These are phyloP conservation scores for Calliopum simillimum DNA, from an alignment of 2,888 invertebrate species.

Conservation along the genomic window DNA sequence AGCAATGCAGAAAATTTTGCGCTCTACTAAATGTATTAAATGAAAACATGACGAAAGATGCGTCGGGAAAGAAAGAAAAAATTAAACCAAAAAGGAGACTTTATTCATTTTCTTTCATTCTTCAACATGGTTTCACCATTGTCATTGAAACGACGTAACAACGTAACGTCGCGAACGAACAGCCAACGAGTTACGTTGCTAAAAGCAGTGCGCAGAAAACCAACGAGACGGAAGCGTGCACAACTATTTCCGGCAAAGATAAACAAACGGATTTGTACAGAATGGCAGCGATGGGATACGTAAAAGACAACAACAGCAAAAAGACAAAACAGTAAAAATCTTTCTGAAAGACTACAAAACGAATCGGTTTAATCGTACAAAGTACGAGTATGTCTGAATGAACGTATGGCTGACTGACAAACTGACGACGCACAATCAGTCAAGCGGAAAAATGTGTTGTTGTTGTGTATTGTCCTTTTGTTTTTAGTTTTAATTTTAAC, in stretches of 20 bases:
- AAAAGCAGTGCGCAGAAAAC: background rate
- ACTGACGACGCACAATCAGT: background rate
- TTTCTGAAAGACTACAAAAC: too few species aligned
- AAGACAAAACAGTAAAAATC: background rate
- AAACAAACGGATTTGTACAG: background rate
- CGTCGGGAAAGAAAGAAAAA: background rate
- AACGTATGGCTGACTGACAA: too few species aligned
- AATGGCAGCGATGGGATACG: background rate
- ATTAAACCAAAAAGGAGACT: background rate
- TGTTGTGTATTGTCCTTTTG: too few species aligned
- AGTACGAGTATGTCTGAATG: too few species aligned
- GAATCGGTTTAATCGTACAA: too few species aligned
- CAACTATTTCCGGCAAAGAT: constrained; percentile 8
- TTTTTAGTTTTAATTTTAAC: too few species aligned
- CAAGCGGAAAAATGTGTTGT: constrained; percentile 6
- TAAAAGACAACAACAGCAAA: background rate
- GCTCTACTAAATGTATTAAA: constrained; percentile 64
- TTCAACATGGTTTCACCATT: background rate
- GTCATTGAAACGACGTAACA: background rate
- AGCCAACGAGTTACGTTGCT: background rate
- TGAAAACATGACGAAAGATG: constrained; percentile 46
- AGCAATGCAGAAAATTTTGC: constrained; percentile 59
- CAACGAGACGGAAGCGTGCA: constrained; percentile 1
- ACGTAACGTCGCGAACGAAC: background rate
- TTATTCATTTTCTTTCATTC: background rate